Base-by-base conservation (phyloP, 2,888 invertebrate species). In the Nemurella pictetii region DNA sequence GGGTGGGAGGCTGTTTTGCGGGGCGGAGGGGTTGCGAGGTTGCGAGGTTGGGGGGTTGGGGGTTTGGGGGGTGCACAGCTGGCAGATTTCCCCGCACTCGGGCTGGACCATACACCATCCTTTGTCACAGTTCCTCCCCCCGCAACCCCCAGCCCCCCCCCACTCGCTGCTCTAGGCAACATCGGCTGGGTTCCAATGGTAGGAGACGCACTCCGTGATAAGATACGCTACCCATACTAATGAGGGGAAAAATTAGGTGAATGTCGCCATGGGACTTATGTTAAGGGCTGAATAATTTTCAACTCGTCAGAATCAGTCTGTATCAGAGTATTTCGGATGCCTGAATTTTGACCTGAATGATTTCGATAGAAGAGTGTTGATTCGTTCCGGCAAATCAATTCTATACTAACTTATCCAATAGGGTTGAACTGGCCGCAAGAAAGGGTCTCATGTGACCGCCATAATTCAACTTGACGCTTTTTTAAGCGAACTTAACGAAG, bases 91-190 rank as follows among this genome's bases (percentile, higher is more conserved):
- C 75, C 28, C 28, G 20, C 55, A 55, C 1, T 20, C 28, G 12
- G 30, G 78, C 78, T 78, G 78, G 78, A 78, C 78, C 78, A 75
- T 27, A n/a, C 75, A 75, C 3, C 75, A 78, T 78, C 78, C 78
- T 27, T 30, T 78, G 78, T 78, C 78, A 78, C 9, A 30, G n/a
- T 30, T 29, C 5, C 30, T 73, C 81, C 84, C 73, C 83, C 85
- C 84, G 80, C 84, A n/a, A n/a, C n/a, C n/a, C n/a, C n/a, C n/a
- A n/a, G n/a, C n/a, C n/a, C n/a, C n/a, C n/a, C n/a, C n/a, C n/a
- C n/a, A n/a, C n/a, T n/a, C n/a, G n/a, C n/a, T n/a, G n/a, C n/a
- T n/a, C n/a, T n/a, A n/a, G n/a, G n/a, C n/a, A n/a, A n/a, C n/a
- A n/a, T n/a, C n/a, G n/a, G n/a, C n/a, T n/a, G n/a, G n/a, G n/a